Percentiles rank a stretch among this genome's conserved stretches.
Conservation (phyloP, 2,113 vertebrate species). For the Mormoops blainvillei region DNA sequence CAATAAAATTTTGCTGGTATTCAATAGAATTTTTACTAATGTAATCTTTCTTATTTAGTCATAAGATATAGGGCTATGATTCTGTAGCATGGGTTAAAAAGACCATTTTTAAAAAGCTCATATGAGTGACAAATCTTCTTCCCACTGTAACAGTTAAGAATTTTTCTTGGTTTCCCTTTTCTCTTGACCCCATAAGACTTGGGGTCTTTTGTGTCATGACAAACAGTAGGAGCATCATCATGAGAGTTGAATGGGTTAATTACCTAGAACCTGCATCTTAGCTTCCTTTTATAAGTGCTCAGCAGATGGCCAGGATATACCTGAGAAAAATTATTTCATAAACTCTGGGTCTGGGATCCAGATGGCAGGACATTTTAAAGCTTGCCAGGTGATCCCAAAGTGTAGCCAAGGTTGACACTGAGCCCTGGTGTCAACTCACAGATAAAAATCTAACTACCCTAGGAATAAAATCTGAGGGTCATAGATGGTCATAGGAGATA, state of each 20-base stretch:
- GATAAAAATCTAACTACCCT: neutral
- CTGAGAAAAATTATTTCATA: neutral
- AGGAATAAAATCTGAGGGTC: neutral
- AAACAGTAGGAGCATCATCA: neutral
- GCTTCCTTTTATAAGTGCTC: neutral
- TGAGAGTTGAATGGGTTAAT: neutral
- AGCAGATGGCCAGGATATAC: neutral
- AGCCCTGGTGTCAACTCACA: neutral
- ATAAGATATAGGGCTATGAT: neutral
- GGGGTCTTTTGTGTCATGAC: fast-evolving
- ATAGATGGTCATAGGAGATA: neutral
- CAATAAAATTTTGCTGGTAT: neutral
- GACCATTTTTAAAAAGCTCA: neutral
- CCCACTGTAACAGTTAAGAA: neutral
- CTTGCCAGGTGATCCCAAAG: neutral
- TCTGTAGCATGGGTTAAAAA: neutral
- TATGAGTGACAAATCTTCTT: neutral
- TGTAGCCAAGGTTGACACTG: neutral
- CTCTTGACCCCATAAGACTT: neutral
- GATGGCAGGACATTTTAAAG: neutral
- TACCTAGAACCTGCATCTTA: neutral
- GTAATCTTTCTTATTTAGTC: neutral
- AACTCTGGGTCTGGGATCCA: neutral
- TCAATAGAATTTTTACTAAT: neutral
- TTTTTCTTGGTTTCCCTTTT: neutral